phyloP scores from a whole-genome alignment of 1,140 invertebrate species.

The Drosophila varians region DNA sequence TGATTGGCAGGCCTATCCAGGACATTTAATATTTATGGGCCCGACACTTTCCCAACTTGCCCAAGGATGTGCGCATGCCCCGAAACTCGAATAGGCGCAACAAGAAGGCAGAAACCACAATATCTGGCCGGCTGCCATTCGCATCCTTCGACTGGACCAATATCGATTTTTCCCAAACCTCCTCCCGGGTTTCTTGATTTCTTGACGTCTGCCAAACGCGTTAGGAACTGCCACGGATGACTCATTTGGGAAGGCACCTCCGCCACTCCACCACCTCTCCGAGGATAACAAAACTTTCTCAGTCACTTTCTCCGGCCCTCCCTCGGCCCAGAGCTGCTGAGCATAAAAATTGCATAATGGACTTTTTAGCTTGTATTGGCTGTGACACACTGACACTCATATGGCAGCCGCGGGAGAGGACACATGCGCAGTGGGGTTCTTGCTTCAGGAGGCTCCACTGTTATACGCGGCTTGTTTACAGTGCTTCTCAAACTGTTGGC shows the following conservation, averaged over 20 bases:
- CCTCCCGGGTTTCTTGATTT: not conserved
- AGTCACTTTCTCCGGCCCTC: constrained; percentile 66
- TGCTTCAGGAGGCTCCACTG: constrained; percentile 33
- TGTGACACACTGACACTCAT: constrained; percentile 79
- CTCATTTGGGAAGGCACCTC: no score
- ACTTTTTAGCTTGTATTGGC: constrained; percentile 17
- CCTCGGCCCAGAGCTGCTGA: constrained; percentile 19
- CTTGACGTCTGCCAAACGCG: not conserved
- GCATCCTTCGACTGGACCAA: constrained; percentile 32
- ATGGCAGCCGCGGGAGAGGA: constrained; percentile 20
- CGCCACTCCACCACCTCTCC: no score
- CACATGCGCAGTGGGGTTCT: constrained; percentile 41
- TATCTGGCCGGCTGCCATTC: constrained; percentile 9
- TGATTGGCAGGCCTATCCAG: constrained; percentile 24
- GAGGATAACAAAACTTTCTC: constrained; percentile 18
- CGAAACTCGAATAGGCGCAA: constrained; percentile 25
- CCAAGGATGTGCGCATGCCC: constrained; percentile 30
- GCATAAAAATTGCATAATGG: constrained; percentile 81
- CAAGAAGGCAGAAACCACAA: constrained; percentile 34
- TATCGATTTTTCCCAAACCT: constrained; percentile 39
- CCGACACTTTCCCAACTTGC: constrained; percentile 36
- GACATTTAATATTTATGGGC: constrained; percentile 32
- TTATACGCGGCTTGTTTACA: constrained; percentile 75
- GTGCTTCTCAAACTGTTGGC: constrained; percentile 49
- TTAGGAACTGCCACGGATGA: no score